phyloP scores from a whole-genome alignment of 2,113 vertebrate species.

The Lamprotornis superbus region DNA sequence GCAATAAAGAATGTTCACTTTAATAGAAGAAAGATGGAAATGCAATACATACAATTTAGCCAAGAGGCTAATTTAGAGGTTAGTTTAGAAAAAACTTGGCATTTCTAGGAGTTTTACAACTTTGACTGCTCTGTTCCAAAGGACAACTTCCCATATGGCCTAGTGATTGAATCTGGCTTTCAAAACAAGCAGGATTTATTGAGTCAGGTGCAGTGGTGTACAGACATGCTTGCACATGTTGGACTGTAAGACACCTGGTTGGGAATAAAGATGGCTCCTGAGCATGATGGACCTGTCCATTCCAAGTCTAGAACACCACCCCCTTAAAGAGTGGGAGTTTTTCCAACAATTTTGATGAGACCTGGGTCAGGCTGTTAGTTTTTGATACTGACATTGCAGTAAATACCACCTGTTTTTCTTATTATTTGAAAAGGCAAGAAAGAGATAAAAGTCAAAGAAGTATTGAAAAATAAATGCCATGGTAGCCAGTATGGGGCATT shows the following conservation, averaged over 20 bases:
- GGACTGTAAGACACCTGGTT: background rate
- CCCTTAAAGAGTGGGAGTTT: background rate
- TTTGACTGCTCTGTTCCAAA: background rate
- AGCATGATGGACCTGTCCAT: background rate
- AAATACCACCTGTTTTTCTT: background rate
- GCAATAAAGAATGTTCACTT: background rate
- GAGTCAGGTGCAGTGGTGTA: background rate
- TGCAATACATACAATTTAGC: background rate
- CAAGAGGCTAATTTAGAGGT: background rate
- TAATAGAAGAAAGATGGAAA: background rate
- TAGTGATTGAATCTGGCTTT: background rate
- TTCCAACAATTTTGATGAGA: background rate
- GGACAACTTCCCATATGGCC: background rate
- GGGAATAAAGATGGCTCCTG: background rate
- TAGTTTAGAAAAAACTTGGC: background rate
- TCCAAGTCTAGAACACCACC: background rate
- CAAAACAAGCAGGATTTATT: background rate
- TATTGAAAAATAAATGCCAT: background rate
- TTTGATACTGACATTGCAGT: background rate
- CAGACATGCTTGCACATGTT: background rate
- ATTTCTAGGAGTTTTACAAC: background rate
- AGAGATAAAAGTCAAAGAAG: background rate
- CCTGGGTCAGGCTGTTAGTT: background rate
- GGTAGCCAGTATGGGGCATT: background rate
- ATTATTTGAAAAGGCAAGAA: background rate